These are phyloP conservation scores for Phylloscopus whistleri DNA, from an alignment of 2,113 vertebrate species.

Conservation along the genomic window DNA sequence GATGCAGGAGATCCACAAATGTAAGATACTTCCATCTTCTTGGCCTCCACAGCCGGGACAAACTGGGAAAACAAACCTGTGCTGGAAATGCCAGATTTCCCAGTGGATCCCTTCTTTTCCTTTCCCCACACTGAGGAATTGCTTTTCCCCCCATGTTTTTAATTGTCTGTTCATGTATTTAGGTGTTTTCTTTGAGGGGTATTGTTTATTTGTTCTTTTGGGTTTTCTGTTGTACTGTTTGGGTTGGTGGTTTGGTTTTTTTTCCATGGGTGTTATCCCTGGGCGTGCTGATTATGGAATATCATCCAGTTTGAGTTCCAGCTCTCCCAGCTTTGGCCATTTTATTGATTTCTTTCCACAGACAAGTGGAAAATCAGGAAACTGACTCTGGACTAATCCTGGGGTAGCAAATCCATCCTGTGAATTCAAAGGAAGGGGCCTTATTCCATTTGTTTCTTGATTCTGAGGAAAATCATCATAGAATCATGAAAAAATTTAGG, in stretches of 20 bases:
- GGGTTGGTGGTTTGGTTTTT: not conserved
- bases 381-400: not conserved
- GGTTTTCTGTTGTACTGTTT: not conserved
- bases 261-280: not conserved
- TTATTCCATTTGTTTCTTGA: not conserved
- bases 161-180: not conserved
- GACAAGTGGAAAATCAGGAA: not conserved
- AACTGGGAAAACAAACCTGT: not conserved
- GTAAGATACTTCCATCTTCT: not conserved
- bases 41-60: not conserved
- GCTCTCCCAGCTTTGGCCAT: not conserved
- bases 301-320: not conserved
- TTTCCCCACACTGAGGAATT: accelerated
- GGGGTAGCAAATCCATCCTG: not conserved
- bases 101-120: not conserved
- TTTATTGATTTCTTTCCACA: not conserved
- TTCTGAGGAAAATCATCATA: not conserved
- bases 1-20: not conserved
- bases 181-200: not conserved
- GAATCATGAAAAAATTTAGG: not conserved
- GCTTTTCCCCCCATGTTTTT: not conserved
- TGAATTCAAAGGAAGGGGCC: not conserved
- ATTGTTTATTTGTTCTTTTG: not conserved
- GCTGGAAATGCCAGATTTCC: not conserved
- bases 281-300: not conserved